Evolutionary conservation across 2,797 vertebrate genomes (phyloP).

Genomic region (Hybognathus amarus): DNA sequence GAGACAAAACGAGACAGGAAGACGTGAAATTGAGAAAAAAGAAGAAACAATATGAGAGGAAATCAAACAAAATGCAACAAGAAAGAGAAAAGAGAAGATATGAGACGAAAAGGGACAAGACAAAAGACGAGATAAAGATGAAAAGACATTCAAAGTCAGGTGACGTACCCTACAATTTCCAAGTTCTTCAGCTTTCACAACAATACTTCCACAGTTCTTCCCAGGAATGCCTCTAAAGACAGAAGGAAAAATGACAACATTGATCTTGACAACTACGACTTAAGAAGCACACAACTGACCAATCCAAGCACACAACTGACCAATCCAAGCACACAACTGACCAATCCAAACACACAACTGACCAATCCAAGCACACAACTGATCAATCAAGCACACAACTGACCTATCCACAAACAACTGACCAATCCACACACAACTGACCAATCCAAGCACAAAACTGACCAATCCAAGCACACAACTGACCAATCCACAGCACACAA

Average conservation of each 20-base stretch:
- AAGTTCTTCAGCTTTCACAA: constrained; percentile 91
- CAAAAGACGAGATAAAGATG: background rate
- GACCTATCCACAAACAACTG: too few relatives aligned
- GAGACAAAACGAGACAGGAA: background rate
- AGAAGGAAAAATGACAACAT: constrained; percentile 44
- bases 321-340: too few relatives aligned
- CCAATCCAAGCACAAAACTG: too few relatives aligned
- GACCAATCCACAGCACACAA: too few relatives aligned
- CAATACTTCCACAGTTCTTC: constrained; percentile 89
- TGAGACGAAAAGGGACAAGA: background rate
- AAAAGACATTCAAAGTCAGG: background rate
- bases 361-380: too few relatives aligned
- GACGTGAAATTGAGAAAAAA: background rate
- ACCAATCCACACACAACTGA: too few relatives aligned
- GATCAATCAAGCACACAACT: too few relatives aligned
- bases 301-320: too few relatives aligned
- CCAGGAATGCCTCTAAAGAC: constrained; percentile 86
- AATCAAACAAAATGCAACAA: background rate
- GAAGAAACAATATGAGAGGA: background rate
- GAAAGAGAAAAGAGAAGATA: constrained; percentile 20
- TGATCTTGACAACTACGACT: constrained; percentile 16
- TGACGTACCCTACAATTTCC: constrained; percentile 90
- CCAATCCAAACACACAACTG: too few relatives aligned
- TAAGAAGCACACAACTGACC: background rate
- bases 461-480: too few relatives aligned